Evolutionary conservation across 2,888 invertebrate species (phyloP), one percentile per base, ranked within the genome.

Genomic region (Syrista parreyssii): DNA sequence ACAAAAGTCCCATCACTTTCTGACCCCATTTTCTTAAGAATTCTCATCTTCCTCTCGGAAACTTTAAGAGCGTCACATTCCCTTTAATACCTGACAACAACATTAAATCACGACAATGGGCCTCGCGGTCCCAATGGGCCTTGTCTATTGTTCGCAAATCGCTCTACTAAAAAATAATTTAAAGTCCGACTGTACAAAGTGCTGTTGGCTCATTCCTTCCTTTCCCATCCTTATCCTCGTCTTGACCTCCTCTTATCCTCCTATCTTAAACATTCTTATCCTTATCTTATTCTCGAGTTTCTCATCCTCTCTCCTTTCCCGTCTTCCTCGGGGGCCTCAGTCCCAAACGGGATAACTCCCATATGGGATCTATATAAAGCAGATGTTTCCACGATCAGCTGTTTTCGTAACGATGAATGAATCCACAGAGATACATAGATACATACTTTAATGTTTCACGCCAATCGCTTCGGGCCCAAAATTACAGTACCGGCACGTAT

Each of bases 131-230:
- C 15, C 40, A 15, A 15, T 15, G 40, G 40, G 40, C 55, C 55
- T 55, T 55, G 23, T 55, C 55, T 55, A 0, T 9, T 55, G 1
- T 55, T 23, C 9, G 4, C 55, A 9, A 55, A 55, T 76, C 74
- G 72, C 36, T 79, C 76, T 72, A 30, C 68, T n/a, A 72, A 74
- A 82, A 83, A 82, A 81, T 79, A 72, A 77, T 82, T 82, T 83
- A 83, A 82, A 83, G 79, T 71, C 76, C 81, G 77, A 35, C 73
- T 35, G 40, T 68, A 40, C 40, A 2, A 15, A 55, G 4, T 23
- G 40, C 40, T 55, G 40, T 4, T 4, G 40, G 15, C 15, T 40
- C 15, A 40, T 15, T 23, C 9, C 55, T 55, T 55, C 23, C 55
- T 55, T 23, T 55, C 23, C 3, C 9, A 55, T 55, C 9, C 9